Percentiles rank a stretch among this genome's conserved stretches.
Evolutionary conservation across 2,888 invertebrate genomes (phyloP).

Genomic region (Erpobdella octoculata): DNA sequence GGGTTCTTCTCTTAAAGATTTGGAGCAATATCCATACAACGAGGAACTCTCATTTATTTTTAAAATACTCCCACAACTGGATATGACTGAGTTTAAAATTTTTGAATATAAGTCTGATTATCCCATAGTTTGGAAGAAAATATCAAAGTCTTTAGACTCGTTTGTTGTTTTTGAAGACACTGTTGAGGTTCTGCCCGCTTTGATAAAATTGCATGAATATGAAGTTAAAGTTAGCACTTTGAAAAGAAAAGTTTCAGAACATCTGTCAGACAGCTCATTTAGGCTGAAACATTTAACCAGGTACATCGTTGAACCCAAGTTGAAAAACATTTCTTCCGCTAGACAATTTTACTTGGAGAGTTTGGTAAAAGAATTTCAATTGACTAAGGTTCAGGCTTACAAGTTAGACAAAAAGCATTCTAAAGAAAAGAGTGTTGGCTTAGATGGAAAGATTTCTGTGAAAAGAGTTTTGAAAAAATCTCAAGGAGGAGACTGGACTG

Average conservation of each 20-base stretch:
- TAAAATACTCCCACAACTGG: too few species aligned
- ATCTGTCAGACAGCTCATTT: background rate
- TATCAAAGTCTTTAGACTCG: too few species aligned
- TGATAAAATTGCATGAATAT: background rate
- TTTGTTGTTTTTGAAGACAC: too few species aligned
- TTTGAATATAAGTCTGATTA: too few species aligned
- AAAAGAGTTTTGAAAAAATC: slow-evolving; percentile 12
- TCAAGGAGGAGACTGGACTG: background rate
- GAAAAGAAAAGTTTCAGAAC: background rate
- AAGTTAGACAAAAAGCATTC: background rate
- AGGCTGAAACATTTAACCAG: background rate
- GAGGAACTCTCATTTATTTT: too few species aligned
- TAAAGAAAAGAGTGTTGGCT: background rate
- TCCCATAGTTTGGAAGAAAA: too few species aligned
- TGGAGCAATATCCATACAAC: too few species aligned
- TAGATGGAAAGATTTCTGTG: background rate
- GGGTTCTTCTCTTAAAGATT: too few species aligned
- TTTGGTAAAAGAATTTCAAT: background rate
- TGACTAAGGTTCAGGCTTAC: background rate
- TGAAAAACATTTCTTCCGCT: background rate
- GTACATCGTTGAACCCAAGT: slow-evolving; percentile 5
- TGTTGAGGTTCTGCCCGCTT: too few species aligned
- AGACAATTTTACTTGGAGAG: background rate
- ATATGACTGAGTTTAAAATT: too few species aligned
- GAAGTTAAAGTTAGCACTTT: background rate